Base-by-base conservation (phyloP, 1,140 invertebrate genomes). In the Drosophila yakuba region DNA sequence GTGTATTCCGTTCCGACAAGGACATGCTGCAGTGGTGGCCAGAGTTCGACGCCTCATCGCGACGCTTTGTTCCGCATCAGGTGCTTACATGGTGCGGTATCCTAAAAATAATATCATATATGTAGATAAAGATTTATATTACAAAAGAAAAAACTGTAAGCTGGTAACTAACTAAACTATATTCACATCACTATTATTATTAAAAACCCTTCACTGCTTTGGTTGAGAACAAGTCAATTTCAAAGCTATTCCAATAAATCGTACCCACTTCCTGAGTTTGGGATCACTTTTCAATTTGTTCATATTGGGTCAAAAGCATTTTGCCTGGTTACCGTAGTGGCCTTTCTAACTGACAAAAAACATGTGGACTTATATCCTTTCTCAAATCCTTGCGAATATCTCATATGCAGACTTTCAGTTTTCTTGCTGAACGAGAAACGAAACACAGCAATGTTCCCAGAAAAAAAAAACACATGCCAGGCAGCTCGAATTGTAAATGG, bases 1-100 rank as follows among this genome's bases (percentile, higher is more conserved):
- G 68, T 66, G 74, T 81, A 47, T 82, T 86, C 45, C 83, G 54
- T 75, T 86, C 82, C 61, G 75, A 79, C 59, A 68, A 67, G 50
- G 82, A 85, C 83, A 86, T 83, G 48, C 78, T 66, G 56, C 44
- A 38, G 44, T 66, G 60, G 20, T 63, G 55, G 25, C 6, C 55
- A 35, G 7, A 23, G 17, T 45, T 41, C 25, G 59, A 36, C 48
- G 74, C 73, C 63, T 76, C 73, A 88, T 86, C 62, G 84, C 84
- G 61, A 51, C 58, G 73, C 67, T 15, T 36, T 71, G 36, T 14
- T 35, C 43, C 35, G 20, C 41, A 58, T 58, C 41, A 58, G 51
- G 36, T 68, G 44, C 12, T 45, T 20, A 23, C 32, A 64, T 61
- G 59, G 17, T 32, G 17, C 2, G 5, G 17, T 12, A 66, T 35